Evolutionary conservation across 2,888 invertebrate species (phyloP).

Genomic region (Pachycephus smyrnensis): DNA sequence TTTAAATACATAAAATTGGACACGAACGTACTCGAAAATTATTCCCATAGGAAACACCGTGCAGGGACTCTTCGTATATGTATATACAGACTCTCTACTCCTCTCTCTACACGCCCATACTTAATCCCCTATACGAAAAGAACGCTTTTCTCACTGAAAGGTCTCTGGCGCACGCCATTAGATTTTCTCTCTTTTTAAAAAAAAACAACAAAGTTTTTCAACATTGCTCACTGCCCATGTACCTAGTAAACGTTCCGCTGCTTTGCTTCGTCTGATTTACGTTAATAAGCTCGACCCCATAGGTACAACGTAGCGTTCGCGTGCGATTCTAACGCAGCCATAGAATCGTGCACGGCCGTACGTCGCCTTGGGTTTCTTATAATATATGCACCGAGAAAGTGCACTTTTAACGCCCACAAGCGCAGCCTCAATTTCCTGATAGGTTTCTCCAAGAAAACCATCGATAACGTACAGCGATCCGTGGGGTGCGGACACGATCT

Average conservation of each 20-base stretch:
- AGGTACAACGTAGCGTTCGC: background rate
- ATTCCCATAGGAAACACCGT: background rate
- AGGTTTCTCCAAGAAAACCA: slow-evolving; percentile 1
- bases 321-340: background rate
- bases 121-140: background rate
- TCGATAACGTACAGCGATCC: background rate
- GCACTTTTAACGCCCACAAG: slow-evolving; percentile 13
- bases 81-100: no score
- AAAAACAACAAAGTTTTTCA: background rate
- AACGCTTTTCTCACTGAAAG: background rate
- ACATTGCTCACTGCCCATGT: background rate
- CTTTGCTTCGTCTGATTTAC: background rate
- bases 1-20: background rate
- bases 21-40: background rate
- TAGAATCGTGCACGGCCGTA: background rate
- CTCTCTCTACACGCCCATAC: background rate
- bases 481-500: background rate
- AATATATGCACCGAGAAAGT: background rate
- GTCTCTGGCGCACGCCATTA: background rate
- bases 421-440: slow-evolving; percentile 15
- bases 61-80: no score
- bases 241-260: background rate
- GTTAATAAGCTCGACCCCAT: background rate
- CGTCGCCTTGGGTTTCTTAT: background rate
- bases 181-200: background rate